Percentiles rank a stretch among this genome's conserved stretches.
Conservation (phyloP, 2,797 vertebrate species). For the Gadopsis bispinosus region DNA sequence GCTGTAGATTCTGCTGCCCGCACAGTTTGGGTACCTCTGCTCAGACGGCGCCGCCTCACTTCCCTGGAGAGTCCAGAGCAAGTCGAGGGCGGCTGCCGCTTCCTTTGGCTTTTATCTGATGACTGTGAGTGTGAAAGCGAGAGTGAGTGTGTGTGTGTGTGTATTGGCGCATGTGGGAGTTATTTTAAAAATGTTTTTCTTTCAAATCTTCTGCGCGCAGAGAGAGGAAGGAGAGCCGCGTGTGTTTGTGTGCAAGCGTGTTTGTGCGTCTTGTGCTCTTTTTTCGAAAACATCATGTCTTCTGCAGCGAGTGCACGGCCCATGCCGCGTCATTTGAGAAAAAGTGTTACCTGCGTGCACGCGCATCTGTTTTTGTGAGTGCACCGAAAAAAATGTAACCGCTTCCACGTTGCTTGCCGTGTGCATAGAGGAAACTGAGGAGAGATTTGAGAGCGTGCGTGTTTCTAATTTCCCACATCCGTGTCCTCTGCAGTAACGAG, state of each 20-base stretch:
- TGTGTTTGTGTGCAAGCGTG: constrained; percentile 25
- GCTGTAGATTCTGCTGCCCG: constrained; percentile 52
- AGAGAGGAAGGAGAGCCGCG: constrained; percentile 39
- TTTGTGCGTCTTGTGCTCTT: background rate
- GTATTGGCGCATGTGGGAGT: constrained; percentile 50
- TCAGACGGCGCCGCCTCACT: constrained; percentile 74
- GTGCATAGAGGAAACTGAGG: background rate
- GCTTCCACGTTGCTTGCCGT: constrained; percentile 25
- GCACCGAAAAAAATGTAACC: constrained; percentile 22
- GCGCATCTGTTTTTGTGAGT: background rate
- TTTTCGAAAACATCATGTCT: constrained; percentile 23
- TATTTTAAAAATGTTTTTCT: constrained; percentile 65
- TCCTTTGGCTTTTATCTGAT: constrained; percentile 80
- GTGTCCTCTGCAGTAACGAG: constrained; percentile 84
- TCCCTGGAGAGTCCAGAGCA: constrained; percentile 75
- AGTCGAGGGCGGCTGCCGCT: constrained; percentile 79
- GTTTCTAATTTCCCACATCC: constrained; percentile 41
- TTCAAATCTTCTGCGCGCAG: constrained; percentile 50
- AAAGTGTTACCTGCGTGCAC: background rate
- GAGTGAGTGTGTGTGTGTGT: constrained; percentile 23
- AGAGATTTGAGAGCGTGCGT: background rate
- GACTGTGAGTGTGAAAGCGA: constrained; percentile 63
- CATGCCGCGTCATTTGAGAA: background rate
- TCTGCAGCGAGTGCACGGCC: constrained; percentile 10
- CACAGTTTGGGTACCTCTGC: constrained; percentile 67